phyloP scores from a whole-genome alignment of 2,113 vertebrate species.

The Origma solitaria region DNA sequence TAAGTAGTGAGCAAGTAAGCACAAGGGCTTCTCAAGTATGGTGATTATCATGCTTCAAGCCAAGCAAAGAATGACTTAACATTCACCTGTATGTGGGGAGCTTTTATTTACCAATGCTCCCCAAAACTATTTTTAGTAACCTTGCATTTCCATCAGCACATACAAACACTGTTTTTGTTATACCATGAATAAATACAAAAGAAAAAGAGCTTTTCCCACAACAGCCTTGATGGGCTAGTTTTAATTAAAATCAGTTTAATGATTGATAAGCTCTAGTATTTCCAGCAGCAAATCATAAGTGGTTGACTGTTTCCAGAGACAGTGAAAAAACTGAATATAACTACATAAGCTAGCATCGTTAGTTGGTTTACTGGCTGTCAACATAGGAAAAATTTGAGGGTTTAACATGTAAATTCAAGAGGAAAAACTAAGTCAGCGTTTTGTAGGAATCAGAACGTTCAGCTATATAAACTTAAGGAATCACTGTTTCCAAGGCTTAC shows the following conservation, averaged over 20 bases:
- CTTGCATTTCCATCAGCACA: not conserved
- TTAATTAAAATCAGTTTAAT: slow-evolving; percentile 69
- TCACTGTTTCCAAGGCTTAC: not conserved
- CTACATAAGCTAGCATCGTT: slow-evolving; percentile 46
- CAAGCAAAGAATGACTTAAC: not conserved
- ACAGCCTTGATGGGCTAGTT: slow-evolving; percentile 29
- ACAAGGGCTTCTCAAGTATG: not conserved
- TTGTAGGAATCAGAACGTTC: not conserved
- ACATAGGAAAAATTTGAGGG: slow-evolving; percentile 5
- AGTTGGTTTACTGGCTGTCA: slow-evolving; percentile 52
- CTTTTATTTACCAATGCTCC: not conserved
- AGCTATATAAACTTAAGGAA: not conserved
- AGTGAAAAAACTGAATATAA: slow-evolving; percentile 34
- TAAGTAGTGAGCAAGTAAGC: not conserved
- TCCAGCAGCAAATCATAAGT: slow-evolving; percentile 64
- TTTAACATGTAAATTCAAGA: slow-evolving; percentile 41
- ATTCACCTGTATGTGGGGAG: not conserved
- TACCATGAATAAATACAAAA: not conserved
- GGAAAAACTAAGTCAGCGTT: not conserved
- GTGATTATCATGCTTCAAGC: not conserved
- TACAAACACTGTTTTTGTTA: not conserved
- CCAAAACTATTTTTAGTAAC: not conserved
- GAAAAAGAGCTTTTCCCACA: slow-evolving; percentile 31
- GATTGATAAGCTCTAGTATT: slow-evolving; percentile 59
- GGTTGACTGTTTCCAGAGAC: slow-evolving; percentile 62